A percentile compares a stretch with the other conserved stretches of the same genome.
These are phyloP conservation scores for Gyps fulvus DNA, from an alignment of 2,113 vertebrate species.

Conservation along the genomic window DNA sequence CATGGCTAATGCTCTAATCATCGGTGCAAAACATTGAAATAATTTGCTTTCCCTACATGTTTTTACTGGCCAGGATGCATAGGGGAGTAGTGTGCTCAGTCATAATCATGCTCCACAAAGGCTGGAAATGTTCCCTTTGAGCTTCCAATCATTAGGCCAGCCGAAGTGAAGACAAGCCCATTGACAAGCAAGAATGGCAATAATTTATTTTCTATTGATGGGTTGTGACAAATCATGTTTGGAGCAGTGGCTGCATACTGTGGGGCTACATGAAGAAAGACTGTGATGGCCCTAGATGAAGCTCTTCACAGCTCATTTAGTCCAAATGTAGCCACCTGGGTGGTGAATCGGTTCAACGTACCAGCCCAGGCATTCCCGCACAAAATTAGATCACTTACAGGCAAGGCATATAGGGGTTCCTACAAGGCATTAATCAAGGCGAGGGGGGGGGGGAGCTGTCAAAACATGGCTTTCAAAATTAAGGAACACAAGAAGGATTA, in stretches of 20 bases:
- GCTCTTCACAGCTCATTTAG: constrained; percentile 98
- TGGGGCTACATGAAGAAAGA: constrained; percentile 72
- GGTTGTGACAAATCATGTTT: constrained; percentile 89
- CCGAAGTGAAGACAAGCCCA: constrained; percentile 82
- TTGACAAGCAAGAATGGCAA: constrained; percentile 88
- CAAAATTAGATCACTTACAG: constrained; percentile 85
- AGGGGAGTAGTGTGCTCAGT: constrained; percentile 56
- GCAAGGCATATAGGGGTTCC: constrained; percentile 82
- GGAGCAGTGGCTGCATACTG: constrained; percentile 78
- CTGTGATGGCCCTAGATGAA: constrained; percentile 84
- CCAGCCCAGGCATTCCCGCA: constrained; percentile 82
- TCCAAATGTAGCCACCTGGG: constrained; percentile 94
- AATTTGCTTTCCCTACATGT: constrained; percentile 74
- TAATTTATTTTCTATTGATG: constrained; percentile 98
- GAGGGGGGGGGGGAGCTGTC: constrained; percentile 73
- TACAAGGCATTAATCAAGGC: constrained; percentile 86
- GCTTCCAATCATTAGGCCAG: constrained; percentile 75
- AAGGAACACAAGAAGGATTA: constrained; percentile 66
- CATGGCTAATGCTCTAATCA: constrained; percentile 69
- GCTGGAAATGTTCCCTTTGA: constrained; percentile 78
- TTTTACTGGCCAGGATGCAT: constrained; percentile 71
- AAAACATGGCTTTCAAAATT: constrained; percentile 70
- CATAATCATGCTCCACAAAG: constrained; percentile 74
- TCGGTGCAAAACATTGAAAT: constrained; percentile 73
- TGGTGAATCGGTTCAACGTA: constrained; percentile 87